Base-by-base conservation (phyloP, 2,888 invertebrate genomes). In the Coecobrya sp. region DNA sequence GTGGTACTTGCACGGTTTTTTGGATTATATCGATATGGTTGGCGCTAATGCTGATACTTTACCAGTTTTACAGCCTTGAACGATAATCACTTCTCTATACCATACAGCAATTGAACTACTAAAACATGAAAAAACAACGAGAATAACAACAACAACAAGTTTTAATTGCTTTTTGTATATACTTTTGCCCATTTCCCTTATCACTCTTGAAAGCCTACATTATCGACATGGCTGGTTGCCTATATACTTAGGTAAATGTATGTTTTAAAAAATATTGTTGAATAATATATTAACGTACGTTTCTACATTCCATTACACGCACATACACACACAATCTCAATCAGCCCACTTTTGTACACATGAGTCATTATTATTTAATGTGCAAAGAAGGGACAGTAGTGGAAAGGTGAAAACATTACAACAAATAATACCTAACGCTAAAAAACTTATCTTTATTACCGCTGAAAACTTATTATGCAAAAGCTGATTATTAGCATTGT, bases 91-190 rank as follows among this genome's bases (percentile, higher is more conserved):
- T 5, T 8, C 8, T 65, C 8, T 25, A n/a, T n/a, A n/a, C n/a
- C n/a, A n/a, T n/a, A n/a, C 25, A 27, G 16, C 10, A 13, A 25
- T 25, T 25, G 25, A 65, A 65, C 4, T 22, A 22, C 8, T 13
- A 25, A 19, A 7, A 65, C 25, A 7, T 11, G 25, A 22, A 65
- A 22, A 25, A 55, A n/a, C 19, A 55, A n/a, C 1, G 25, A 19
- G 25, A 65, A 25, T 7, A 65, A 65, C 4, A 65, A 65, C 25
- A 65, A 65, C 65, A 65, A 65, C 65, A 65, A 25, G 65, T 10
- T 65, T 65, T 65, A 65, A 65, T 65, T 65, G 25, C 27, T 27
- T 25, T 27, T n/a, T n/a, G n/a, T n/a, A n/a, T n/a, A 65, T 25
- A 65, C 11, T 65, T 65, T 27, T 59, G 65, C 65, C 27, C 55